These are phyloP conservation scores for Caradrina clavipalpis DNA, from an alignment of 2,888 invertebrate species.

Conservation along the genomic window DNA sequence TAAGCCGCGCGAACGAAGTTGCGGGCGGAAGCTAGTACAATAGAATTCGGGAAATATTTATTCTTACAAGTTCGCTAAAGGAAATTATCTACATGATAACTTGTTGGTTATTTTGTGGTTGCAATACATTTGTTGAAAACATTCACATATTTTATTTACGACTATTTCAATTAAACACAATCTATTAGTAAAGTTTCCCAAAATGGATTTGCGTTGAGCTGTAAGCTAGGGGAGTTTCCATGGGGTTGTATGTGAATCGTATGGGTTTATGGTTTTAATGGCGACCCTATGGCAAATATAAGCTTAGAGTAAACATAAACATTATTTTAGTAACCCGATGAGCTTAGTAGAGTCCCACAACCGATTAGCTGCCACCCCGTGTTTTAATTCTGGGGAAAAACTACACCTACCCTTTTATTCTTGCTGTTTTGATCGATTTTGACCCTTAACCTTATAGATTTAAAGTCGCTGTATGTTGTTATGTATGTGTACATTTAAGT, in stretches of 20 bases:
- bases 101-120: background rate
- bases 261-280: conserved; percentile 78
- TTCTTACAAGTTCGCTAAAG: no score
- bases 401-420: background rate
- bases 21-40: no score
- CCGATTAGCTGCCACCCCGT: conserved; percentile 80
- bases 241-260: conserved; percentile 68
- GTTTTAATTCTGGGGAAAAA: conserved; percentile 50
- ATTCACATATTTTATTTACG: conserved; percentile 23
- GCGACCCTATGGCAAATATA: conserved; percentile 74
- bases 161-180: conserved; percentile 54
- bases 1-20: no score
- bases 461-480: conserved; percentile 17
- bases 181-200: conserved; percentile 57
- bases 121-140: background rate
- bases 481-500: background rate
- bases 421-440: background rate
- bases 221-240: conserved; percentile 40
- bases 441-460: fast-evolving
- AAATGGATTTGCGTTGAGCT: conserved; percentile 55
- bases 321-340: conserved; percentile 90
- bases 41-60: no score
- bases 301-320: conserved; percentile 87
- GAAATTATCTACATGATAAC: no score
- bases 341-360: conserved; percentile 85